Percentiles rank a stretch among this genome's conserved stretches.
Conservation (phyloP, 2,113 vertebrate species). For the Tringa solitaria region DNA sequence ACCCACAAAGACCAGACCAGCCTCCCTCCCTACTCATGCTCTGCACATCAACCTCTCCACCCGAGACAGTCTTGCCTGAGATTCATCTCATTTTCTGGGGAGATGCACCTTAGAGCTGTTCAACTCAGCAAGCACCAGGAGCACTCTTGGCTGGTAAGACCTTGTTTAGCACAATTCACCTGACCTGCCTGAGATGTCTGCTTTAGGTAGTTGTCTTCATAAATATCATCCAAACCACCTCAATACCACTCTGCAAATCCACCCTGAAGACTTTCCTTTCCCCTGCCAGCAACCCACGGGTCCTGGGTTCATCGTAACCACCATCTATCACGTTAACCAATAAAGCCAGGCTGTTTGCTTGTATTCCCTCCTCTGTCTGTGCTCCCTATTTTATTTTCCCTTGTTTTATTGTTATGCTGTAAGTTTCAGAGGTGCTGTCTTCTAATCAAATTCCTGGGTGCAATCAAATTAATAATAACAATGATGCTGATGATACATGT, state of each 20-base stretch:
- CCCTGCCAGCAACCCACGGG: not conserved
- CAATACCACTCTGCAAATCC: rapidly evolving
- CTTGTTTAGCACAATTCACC: not conserved
- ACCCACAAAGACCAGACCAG: not conserved
- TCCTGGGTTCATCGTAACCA: not conserved
- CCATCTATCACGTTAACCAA: not conserved
- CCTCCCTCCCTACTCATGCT: not conserved
- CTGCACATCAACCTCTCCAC: not conserved
- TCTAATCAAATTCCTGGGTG: not conserved
- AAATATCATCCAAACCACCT: not conserved
- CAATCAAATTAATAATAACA: not conserved
- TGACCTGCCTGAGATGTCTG: not conserved
- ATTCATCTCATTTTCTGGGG: not conserved
- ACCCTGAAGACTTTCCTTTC: not conserved
- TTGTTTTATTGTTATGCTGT: not conserved
- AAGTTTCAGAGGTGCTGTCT: not conserved
- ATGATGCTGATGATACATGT: not conserved
- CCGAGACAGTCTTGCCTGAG: not conserved
- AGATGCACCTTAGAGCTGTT: not conserved
- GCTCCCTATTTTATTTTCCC: not conserved
- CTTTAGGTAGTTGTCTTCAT: not conserved
- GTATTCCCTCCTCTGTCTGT: not conserved
- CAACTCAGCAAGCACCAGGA: not conserved
- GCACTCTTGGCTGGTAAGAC: not conserved
- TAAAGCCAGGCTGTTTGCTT: not conserved